Evolutionary conservation across 2,888 invertebrate genomes (phyloP), one percentile per base, ranked within the genome.

Genomic region (Dichetophora obliterata): DNA sequence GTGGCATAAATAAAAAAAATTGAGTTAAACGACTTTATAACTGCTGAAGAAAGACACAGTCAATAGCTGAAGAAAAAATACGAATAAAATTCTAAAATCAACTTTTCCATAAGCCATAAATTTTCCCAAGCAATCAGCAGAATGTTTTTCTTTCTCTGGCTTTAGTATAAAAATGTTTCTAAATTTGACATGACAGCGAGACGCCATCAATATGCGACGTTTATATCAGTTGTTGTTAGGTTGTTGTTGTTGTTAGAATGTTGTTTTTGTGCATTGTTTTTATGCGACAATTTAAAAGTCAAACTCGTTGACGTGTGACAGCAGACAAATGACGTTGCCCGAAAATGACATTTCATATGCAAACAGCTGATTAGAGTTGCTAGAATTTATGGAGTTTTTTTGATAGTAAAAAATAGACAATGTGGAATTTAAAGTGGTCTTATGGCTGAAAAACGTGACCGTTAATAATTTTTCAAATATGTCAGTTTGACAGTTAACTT

Each of bases 351-450:
- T 63, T 54, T 74, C 52, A 27, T 54, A 22, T 22, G 66, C 65
- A 54, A 74, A 74, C 74, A 74, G 74, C 74, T 74, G 74, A 74
- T 74, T 57, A 69, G 16, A 16, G 9, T 70, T 65, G 63, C 27
- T 61, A 22, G 61, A 19, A n/a, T 14, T 14, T 22, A 9, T 24
- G 68, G 2, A 48, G 66, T 11, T 37, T 66, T 66, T 66, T 66
- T 14, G 19, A 48, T 22, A 43, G 43, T 14, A 43, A 11, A 43
- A 43, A 43, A 43, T 43, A 43, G 6, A 43, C 1, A 43, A 2
- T 11, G 11, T 14, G 14, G 2, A 61, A 54, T 54, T 54, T 54
- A 11, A 54, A 54, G 54, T 19, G n/a, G 9, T 54, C 19, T 54
- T 54, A 54, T 54, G 54, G 22, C 54, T 1, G 5, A 48, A 68